phyloP scores from a whole-genome alignment of 1,140 invertebrate species.

The Leptestheria dahalacensis region DNA sequence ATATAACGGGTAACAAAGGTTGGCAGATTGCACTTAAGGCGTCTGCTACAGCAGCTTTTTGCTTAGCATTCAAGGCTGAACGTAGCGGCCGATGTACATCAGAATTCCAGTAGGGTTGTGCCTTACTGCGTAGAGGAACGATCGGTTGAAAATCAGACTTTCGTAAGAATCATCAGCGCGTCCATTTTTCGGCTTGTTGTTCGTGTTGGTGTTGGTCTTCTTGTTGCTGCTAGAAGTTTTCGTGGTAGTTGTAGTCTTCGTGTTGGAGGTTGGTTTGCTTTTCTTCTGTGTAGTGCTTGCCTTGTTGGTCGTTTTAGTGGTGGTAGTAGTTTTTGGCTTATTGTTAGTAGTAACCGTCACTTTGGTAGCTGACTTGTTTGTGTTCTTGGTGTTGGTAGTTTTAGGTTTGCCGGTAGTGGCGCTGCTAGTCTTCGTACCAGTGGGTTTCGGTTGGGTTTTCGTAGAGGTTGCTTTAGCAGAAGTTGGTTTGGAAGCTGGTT shows the following conservation, averaged over 20 bases:
- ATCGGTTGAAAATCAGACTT: constrained; percentile 6
- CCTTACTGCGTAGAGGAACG: constrained; percentile 11
- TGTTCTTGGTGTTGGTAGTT: neutral
- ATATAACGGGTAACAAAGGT: neutral
- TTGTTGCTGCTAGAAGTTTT: neutral
- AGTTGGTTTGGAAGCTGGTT: neutral
- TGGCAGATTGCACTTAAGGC: neutral
- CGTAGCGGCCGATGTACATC: constrained; percentile 10
- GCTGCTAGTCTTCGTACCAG: neutral
- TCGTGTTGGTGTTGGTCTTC: neutral
- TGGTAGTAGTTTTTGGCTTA: neutral
- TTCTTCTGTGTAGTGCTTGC: neutral
- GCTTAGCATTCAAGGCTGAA: constrained; percentile 1
- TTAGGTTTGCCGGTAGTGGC: neutral
- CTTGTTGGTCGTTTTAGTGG: neutral
- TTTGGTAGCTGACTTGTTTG: neutral
- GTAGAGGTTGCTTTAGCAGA: neutral
- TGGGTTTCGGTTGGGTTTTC: neutral
- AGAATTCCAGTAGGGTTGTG: constrained; percentile 12
- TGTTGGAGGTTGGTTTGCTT: neutral
- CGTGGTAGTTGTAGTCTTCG: neutral
- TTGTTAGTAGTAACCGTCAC: neutral
- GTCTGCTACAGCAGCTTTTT: neutral
- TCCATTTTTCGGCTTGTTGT: neutral
- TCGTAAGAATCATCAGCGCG: neutral